Evolutionary conservation across 2,888 invertebrate species (phyloP).

Genomic region (Tinea pellionella): DNA sequence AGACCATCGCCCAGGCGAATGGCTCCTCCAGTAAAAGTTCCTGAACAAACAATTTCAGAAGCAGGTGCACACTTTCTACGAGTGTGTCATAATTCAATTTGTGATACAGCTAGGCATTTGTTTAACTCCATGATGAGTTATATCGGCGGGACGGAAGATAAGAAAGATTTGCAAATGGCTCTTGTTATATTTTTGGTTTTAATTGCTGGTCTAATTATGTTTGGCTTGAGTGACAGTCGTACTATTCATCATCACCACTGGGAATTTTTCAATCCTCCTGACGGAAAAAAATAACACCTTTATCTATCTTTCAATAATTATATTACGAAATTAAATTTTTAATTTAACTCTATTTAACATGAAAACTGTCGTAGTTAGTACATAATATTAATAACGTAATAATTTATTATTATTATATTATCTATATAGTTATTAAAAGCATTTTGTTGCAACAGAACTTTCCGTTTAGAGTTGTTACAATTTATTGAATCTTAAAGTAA

Average conservation of each 20-base stretch:
- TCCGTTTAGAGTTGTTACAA: constrained; percentile 24
- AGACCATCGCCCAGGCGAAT: constrained; percentile 48
- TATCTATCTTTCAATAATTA: neutral
- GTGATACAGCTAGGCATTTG: constrained; percentile 75
- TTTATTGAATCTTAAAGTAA: neutral
- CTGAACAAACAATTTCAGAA: constrained; percentile 75
- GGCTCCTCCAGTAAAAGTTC: constrained; percentile 40
- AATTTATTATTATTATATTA: neutral
- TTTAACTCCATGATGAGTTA: constrained; percentile 74
- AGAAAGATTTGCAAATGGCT: constrained; percentile 80
- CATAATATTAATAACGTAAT: neutral
- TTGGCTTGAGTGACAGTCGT: constrained; percentile 77
- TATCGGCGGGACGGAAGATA: constrained; percentile 72
- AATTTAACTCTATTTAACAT: no score
- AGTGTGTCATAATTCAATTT: constrained; percentile 75
- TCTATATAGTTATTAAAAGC: constrained; percentile 17
- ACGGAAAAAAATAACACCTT: constrained; percentile 51
- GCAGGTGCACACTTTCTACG: constrained; percentile 77
- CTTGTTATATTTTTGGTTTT: constrained; percentile 83
- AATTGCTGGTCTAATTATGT: constrained; percentile 80
- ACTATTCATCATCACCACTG: constrained; percentile 86
- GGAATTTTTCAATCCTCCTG: constrained; percentile 90
- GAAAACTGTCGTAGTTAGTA: no score
- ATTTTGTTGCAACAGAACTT: constrained; percentile 37
- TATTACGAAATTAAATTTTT: neutral